Percentiles rank a stretch among this genome's conserved stretches.
phyloP scores from a whole-genome alignment of 2,888 invertebrate species.

The Drosophila infuscata region DNA sequence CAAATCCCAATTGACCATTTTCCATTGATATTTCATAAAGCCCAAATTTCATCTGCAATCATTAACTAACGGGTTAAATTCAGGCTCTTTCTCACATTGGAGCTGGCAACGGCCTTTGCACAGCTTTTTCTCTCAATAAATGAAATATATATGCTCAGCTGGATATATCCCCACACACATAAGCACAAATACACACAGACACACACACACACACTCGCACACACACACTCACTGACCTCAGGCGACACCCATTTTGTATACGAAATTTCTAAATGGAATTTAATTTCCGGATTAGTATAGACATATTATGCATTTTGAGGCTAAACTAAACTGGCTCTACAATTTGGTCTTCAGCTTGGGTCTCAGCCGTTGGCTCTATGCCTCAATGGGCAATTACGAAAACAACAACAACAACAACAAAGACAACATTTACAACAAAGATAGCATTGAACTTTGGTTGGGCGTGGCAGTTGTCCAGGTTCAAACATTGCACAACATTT shows the following conservation, averaged over 20 bases:
- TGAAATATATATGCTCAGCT: constrained; percentile 59
- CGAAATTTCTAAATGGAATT: constrained; percentile 80
- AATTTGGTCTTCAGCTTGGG: constrained; percentile 27
- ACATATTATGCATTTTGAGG: constrained; percentile 76
- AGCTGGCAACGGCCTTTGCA: constrained; percentile 25
- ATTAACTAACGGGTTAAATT: constrained; percentile 59
- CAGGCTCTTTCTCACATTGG: constrained; percentile 19
- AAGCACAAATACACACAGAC: constrained; percentile 9
- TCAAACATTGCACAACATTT: constrained; percentile 53
- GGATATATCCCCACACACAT: constrained; percentile 10
- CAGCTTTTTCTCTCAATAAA: constrained; percentile 59
- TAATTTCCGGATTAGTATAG: constrained; percentile 81
- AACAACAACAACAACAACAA: constrained; percentile 33
- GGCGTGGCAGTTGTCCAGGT: constrained; percentile 26
- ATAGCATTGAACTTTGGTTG: constrained; percentile 5
- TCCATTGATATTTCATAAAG: constrained; percentile 1
- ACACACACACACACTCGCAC: constrained; percentile 6
- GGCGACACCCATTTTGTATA: constrained; percentile 64
- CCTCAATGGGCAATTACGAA: constrained; percentile 70
- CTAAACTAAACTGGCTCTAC: constrained; percentile 46
- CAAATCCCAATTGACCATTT: background rate
- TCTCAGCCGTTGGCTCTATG: constrained; percentile 45
- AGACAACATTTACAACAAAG: constrained; percentile 20
- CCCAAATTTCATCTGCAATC: constrained; percentile 18
- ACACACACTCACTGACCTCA: constrained; percentile 2